phyloP scores from a whole-genome alignment of 2,797 vertebrate species.

The Chaetodon trifasciatus region DNA sequence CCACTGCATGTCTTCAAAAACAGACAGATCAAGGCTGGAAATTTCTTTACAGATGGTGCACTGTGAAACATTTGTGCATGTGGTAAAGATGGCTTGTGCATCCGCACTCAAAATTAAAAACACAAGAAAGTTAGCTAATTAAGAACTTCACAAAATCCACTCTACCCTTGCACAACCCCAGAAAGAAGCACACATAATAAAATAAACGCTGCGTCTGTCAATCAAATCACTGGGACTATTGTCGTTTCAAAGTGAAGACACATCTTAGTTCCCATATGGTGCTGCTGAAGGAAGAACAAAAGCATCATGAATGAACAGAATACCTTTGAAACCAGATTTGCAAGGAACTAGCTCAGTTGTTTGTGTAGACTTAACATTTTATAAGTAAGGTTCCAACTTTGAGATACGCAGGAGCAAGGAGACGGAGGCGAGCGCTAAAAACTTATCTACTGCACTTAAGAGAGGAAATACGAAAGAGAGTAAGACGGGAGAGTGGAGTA shows the following conservation, averaged over 20 bases:
- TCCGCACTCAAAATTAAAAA: slow-evolving; percentile 49
- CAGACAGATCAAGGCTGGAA: slow-evolving; percentile 8
- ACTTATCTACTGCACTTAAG: slow-evolving; percentile 61
- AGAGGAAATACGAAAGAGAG: slow-evolving; percentile 40
- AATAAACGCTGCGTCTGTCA: slow-evolving; percentile 69
- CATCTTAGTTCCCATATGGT: slow-evolving; percentile 77
- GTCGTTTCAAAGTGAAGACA: slow-evolving; percentile 69
- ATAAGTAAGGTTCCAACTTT: slow-evolving; percentile 64
- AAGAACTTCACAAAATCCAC: slow-evolving; percentile 66
- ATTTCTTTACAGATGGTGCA: slow-evolving; percentile 44
- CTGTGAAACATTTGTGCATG: slow-evolving; percentile 31
- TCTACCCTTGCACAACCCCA: slow-evolving; percentile 46
- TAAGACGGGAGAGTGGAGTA: slow-evolving; percentile 18
- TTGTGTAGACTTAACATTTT: slow-evolving; percentile 68
- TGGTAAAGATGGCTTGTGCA: slow-evolving; percentile 11
- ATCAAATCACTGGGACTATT: slow-evolving; percentile 73
- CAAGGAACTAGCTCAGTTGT: slow-evolving; percentile 62
- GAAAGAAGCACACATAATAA: slow-evolving; percentile 60
- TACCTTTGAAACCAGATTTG: slow-evolving; percentile 80
- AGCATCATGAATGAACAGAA: slow-evolving; percentile 65
- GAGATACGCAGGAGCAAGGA: slow-evolving; percentile 54
- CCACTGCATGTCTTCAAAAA: slow-evolving; percentile 31
- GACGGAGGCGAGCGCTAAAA: slow-evolving; percentile 50
- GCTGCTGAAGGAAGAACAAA: slow-evolving; percentile 75
- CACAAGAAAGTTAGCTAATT: slow-evolving; percentile 71